Base-by-base conservation (phyloP, 1,140 invertebrate genomes). In the Coelopa frigida region DNA sequence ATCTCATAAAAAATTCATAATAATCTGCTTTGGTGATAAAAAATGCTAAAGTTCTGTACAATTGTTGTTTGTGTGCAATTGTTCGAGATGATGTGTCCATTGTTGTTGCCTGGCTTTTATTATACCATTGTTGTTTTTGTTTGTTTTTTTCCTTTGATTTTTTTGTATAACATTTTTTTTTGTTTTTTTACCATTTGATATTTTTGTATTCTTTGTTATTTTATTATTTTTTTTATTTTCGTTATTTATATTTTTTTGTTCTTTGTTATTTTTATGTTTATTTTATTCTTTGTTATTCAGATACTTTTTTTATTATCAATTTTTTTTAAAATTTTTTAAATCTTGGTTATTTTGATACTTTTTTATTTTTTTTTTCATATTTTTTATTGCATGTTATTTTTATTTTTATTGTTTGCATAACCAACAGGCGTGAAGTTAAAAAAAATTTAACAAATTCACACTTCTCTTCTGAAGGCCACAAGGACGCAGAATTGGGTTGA, bases 1-100 rank as follows among this genome's bases (percentile, higher is more conserved):
- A 65, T 65, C 55, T 62, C 59, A 65, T 65, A 65, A 65, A 65
- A 65, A 61, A 65, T 65, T 65, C 61, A 65, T 61, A 58, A 58
- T 61, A 65, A 64, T 65, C 57, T 57, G 58, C 57, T 59, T 51
- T 59, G 46, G 57, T 59, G 59, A 56, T 64, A 59, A 61, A 64
- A 61, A 61, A 62, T 61, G 61, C 59, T n/a, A n/a, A n/a, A n/a
- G 35, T 37, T 15, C 22, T 37, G 18, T 38, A 22, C 15, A n/a
- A 38, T 38, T 22, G 24, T 38, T 14, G 15, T 38, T 38, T 38
- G n/a, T 38, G 24, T 22, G 22, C 36, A 22, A 22, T 38, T 38
- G 36, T 22, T 38, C 24, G 24, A 38, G 36, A 22, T 22, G 12
- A 38, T 38, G 15, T 37, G 35, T 38, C 24, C 5, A 20, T 15